phyloP scores from a whole-genome alignment of 2,888 invertebrate species.

The Synanthedon vespiformis region DNA sequence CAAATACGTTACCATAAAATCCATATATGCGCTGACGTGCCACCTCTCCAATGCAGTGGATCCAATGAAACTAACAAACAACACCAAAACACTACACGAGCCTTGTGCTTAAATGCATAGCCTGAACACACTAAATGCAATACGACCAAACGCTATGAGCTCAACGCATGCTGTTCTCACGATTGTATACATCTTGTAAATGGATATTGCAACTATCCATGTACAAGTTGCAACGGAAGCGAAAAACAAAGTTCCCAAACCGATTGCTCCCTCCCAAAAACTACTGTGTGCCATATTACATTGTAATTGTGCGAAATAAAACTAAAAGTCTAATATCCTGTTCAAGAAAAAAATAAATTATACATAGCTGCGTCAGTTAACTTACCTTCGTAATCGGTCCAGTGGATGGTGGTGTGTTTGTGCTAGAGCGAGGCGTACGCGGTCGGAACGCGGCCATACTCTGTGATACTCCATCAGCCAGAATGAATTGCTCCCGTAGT shows the following conservation, averaged over 20 bases:
- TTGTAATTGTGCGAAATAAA: constrained; percentile 57
- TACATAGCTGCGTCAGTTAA: constrained; percentile 27
- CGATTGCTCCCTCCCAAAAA: constrained; percentile 62
- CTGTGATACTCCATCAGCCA: constrained; percentile 98
- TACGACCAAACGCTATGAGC: constrained; percentile 67
- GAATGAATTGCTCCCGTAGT: constrained; percentile 98
- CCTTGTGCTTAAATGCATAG: constrained; percentile 61
- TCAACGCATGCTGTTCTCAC: constrained; percentile 65
- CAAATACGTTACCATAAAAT: constrained; percentile 64
- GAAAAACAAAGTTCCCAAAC: constrained; percentile 56
- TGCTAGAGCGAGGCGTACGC: constrained; percentile 88
- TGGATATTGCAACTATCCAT: constrained; percentile 48
- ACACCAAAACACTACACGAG: constrained; percentile 66
- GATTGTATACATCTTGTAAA: constrained; percentile 53
- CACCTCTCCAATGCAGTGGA: constrained; percentile 69
- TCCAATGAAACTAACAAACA: constrained; percentile 61
- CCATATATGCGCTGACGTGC: constrained; percentile 59
- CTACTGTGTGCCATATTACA: constrained; percentile 58
- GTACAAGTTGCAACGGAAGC: constrained; percentile 53
- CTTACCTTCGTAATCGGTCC: constrained; percentile 98
- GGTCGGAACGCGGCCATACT: constrained; percentile 99
- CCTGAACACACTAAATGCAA: constrained; percentile 63
- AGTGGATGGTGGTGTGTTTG: constrained; percentile 74
- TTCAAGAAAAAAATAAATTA: constrained; percentile 30
- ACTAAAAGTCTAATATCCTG: constrained; percentile 43